phyloP scores from a whole-genome alignment of 2,888 invertebrate genomes.

The Nephrocerus scutellatus region DNA sequence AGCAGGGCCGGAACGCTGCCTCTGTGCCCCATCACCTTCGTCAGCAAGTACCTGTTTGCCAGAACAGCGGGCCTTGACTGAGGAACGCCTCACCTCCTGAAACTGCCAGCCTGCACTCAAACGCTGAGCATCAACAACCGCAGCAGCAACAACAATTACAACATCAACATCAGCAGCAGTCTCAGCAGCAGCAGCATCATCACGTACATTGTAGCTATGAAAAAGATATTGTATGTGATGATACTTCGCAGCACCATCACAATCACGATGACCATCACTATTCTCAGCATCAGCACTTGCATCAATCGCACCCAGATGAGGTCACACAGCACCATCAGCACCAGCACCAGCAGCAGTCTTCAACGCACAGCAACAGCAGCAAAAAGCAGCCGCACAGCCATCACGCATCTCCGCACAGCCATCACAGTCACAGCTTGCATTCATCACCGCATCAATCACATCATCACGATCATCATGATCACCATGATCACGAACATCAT shows the following conservation, averaged over 20 bases:
- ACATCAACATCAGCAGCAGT: conserved; percentile 25
- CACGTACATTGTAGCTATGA: conserved; percentile 46
- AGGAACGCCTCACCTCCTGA: conserved; percentile 67
- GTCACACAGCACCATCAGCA: conserved; percentile 17
- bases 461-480: conserved; percentile 23
- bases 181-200: conserved; percentile 31
- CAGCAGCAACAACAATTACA: conserved; percentile 32
- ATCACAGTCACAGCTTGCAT: conserved; percentile 32
- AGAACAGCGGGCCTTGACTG: conserved; percentile 51
- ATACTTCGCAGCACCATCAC: conserved; percentile 32
- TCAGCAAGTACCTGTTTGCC: conserved; percentile 50
- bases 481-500: conserved; percentile 23
- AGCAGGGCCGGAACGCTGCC: conserved; percentile 56
- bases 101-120: conserved; percentile 41
- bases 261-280: conserved; percentile 27
- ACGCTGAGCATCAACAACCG: conserved; percentile 27
- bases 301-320: conserved; percentile 10
- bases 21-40: conserved; percentile 55
- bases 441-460: conserved; percentile 32
- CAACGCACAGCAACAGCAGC: conserved; percentile 32
- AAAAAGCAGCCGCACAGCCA: conserved; percentile 33
- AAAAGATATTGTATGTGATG: conserved; percentile 46
- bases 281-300: conserved; percentile 17
- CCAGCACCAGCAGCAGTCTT: conserved; percentile 26
- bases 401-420: conserved; percentile 38